phyloP scores from a whole-genome alignment of 2,888 invertebrate species.

The Eudemis profundana region DNA sequence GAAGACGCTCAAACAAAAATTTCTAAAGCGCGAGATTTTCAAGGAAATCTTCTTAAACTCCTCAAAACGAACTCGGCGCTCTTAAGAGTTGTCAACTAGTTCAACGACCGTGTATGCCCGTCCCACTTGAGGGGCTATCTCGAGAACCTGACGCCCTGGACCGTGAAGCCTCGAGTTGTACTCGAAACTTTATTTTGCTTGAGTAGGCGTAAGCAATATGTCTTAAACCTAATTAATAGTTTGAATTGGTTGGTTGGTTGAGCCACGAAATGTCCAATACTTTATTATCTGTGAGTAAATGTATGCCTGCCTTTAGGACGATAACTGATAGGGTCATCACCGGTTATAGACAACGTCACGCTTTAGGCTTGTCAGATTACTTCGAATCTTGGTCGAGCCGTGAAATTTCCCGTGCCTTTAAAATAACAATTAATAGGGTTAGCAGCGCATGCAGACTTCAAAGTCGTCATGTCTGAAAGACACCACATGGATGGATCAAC shows the following conservation, averaged over 20 bases:
- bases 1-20: no score
- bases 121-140: slow-evolving; percentile 16
- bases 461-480: no score
- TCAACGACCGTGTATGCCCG: slow-evolving; percentile 11
- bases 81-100: slow-evolving; percentile 20
- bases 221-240: background rate
- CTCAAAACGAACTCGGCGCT: background rate
- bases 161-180: slow-evolving; percentile 9
- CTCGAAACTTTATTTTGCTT: slow-evolving; percentile 4
- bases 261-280: no score
- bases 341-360: no score
- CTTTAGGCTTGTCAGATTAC: no score
- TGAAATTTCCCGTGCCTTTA: no score
- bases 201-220: background rate
- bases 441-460: no score
- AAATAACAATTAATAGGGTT: no score
- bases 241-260: no score
- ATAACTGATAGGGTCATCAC: slow-evolving; percentile 3
- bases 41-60: background rate
- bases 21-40: background rate
- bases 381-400: no score
- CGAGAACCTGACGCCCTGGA: slow-evolving; percentile 13
- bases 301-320: background rate
- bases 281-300: no score
- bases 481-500: no score